Evolutionary conservation across 2,888 invertebrate species (phyloP), one percentile per base, ranked within the genome.

Genomic region (Lymantria dispar): DNA sequence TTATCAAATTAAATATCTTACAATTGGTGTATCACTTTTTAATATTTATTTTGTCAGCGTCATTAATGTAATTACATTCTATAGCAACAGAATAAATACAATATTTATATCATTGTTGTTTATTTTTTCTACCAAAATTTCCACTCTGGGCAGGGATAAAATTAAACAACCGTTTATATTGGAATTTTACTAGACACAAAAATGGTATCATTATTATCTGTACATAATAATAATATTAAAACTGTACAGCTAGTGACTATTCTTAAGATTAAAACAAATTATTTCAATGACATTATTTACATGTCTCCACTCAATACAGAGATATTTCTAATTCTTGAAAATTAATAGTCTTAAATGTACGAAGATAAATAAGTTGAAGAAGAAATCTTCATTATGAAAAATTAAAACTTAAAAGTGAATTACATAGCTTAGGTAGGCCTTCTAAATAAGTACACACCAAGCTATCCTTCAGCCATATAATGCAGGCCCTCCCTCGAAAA

Each of bases 71-170:
- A 80, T 75, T 79, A 80, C 78, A 83, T 83, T 74, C 77, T 83
- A 80, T 82, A 76, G 73, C 80, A 83, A 83, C 77, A 66, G 80
- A 85, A 82, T 85, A 83, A 84, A 80, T 82, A 80, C 70, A 76
- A 79, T 83, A 85, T 85, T 83, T 85, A 81, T 83, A 85, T 78
- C 78, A 81, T 61, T 65, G 53, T 51, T 44, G 64, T 69, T 65
- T 70, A 65, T 74, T 64, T 65, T 67, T 72, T 67, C 43, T 43
- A 36, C 41, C 15, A 29, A 48, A n/a, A 43, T 22, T 42, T 39
- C 42, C 45, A 54, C 48, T 43, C 50, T 36, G 12, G 11, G 33
- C 39, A 38, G 43, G 7, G 14, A 45, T 52, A 42, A 43, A 65
- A 64, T 62, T 11, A 64, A 66, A 67, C 62, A 52, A 51, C 44